Percentiles rank a stretch among this genome's conserved stretches.
Conservation (phyloP, 2,888 invertebrate genomes). For the Fragum sueziense region DNA sequence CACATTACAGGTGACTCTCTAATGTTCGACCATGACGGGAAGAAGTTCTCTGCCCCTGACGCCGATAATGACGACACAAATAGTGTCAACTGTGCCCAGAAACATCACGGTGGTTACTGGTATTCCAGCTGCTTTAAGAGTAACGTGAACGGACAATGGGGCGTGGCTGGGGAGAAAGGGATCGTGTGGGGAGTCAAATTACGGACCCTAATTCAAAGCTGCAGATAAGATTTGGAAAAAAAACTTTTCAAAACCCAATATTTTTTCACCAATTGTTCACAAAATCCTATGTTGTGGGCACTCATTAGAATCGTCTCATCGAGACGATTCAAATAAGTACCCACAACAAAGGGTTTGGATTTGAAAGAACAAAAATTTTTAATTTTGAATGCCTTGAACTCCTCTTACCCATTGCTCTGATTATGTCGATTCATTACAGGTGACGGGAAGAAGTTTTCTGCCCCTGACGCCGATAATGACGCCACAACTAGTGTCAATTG, state of each 20-base stretch:
- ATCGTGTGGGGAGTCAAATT: constrained; percentile 69
- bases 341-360: no score
- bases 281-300: no score
- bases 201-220: no score
- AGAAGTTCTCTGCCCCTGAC: constrained; percentile 60
- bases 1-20: constrained; percentile 58
- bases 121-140: constrained; percentile 65
- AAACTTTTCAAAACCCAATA: no score
- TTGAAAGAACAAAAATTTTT: no score
- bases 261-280: no score
- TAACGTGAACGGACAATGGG: constrained; percentile 64
- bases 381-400: no score
- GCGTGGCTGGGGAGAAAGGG: constrained; percentile 60
- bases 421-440: no score
- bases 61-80: constrained; percentile 57
- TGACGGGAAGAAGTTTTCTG: constrained; percentile 61
- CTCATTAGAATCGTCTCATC: no score
- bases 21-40: constrained; percentile 64
- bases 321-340: no score
- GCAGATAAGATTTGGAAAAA: no score
- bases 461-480: constrained; percentile 60
- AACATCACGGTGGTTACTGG: constrained; percentile 65
- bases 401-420: no score
- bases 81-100: constrained; percentile 61
- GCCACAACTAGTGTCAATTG: constrained; percentile 56